These are phyloP conservation scores for Pseudopodoces humilis DNA, from an alignment of 2,113 vertebrate genomes.

Conservation along the genomic window DNA sequence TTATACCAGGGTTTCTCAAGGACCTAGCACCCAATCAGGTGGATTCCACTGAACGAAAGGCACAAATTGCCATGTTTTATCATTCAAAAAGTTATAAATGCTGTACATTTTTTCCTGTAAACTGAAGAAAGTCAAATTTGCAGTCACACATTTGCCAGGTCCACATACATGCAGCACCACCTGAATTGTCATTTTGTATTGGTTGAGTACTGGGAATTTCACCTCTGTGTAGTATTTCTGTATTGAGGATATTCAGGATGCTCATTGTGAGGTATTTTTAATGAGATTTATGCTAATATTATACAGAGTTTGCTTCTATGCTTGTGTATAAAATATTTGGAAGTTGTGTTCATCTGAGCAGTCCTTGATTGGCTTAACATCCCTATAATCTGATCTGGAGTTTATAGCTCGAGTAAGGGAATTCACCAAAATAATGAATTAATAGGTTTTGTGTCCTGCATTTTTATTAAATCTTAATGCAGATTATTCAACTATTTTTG, in stretches of 20 bases:
- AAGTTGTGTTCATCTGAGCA: not conserved
- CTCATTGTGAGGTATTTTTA: not conserved
- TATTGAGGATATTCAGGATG: not conserved
- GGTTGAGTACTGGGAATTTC: not conserved
- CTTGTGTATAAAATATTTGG: not conserved
- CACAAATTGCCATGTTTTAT: not conserved
- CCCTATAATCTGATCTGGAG: not conserved
- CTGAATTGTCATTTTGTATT: not conserved
- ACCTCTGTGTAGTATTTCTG: not conserved
- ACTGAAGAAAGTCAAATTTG: not conserved
- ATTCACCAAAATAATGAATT: not conserved
- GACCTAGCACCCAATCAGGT: not conserved
- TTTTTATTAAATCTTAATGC: slow-evolving; percentile 3
- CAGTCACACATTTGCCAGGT: rapidly evolving
- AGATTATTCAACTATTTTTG: not conserved
- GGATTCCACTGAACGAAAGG: not conserved
- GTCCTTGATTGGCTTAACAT: not conserved
- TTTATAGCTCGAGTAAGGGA: not conserved
- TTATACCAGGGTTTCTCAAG: not conserved
- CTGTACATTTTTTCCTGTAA: not conserved
- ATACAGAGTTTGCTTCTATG: not conserved
- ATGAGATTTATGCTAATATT: not conserved
- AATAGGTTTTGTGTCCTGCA: not conserved
- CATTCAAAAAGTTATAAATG: not conserved
- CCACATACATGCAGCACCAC: rapidly evolving